Percentiles rank a stretch among this genome's conserved stretches.
Evolutionary conservation across 2,888 invertebrate species (phyloP).

Genomic region (Harpalus rubripes): DNA sequence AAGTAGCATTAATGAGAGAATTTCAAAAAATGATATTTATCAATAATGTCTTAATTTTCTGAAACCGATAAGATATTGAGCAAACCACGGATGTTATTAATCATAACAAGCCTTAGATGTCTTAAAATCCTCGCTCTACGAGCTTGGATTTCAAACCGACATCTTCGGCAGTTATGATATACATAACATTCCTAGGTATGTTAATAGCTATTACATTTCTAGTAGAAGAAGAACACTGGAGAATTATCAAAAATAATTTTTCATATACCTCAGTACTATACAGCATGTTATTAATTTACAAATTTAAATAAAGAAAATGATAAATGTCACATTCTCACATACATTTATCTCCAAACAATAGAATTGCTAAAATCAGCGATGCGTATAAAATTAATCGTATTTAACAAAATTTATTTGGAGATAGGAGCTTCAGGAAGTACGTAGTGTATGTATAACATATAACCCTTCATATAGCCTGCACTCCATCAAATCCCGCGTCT

Average conservation of each 20-base stretch:
- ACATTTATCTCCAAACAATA: conserved; percentile 5
- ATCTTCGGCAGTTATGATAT: too few species aligned
- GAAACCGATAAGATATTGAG: too few species aligned
- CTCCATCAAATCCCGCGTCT: conserved; percentile 59
- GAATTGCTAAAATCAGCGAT: conserved; percentile 19
- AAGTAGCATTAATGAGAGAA: too few species aligned
- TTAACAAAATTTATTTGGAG: conserved; percentile 25
- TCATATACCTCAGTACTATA: background rate
- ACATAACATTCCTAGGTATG: too few species aligned
- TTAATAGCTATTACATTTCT: too few species aligned
- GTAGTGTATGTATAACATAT: conserved; percentile 51
- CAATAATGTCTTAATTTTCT: too few species aligned
- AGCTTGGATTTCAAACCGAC: too few species aligned
- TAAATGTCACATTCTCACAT: background rate
- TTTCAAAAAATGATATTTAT: too few species aligned
- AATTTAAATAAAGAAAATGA: background rate
- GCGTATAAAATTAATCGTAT: conserved; percentile 44
- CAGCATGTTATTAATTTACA: background rate
- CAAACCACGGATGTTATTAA: too few species aligned
- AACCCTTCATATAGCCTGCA: conserved; percentile 51
- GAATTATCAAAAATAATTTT: background rate
- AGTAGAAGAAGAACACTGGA: too few species aligned
- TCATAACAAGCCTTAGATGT: too few species aligned
- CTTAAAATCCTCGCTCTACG: too few species aligned
- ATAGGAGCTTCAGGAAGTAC: background rate